phyloP scores from a whole-genome alignment of 92 coral and sea anemone species.

The Phymanthus crucifer region DNA sequence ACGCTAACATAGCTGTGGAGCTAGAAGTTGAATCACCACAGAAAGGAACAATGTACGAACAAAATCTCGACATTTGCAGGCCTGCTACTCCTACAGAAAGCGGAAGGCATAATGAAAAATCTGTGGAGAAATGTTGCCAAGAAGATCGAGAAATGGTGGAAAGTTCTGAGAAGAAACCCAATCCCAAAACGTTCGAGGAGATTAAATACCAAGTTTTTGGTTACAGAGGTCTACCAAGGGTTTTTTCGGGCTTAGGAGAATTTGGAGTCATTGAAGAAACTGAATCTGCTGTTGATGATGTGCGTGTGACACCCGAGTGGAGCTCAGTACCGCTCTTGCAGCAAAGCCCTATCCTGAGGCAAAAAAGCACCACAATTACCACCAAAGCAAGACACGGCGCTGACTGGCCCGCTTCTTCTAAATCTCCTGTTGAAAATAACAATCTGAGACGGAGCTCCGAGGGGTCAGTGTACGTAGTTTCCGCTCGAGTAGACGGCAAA shows the following conservation, averaged over 20 bases:
- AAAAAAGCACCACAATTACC: slow-evolving; percentile 7
- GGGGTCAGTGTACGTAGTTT: slow-evolving; percentile 5
- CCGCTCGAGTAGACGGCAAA: slow-evolving; percentile 2
- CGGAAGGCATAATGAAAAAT: background rate
- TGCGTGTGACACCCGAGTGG: background rate
- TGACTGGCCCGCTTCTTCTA: background rate
- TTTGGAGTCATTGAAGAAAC: slow-evolving; percentile 29
- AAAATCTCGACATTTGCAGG: background rate
- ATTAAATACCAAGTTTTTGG: slow-evolving; percentile 1
- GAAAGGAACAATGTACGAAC: slow-evolving; percentile 7
- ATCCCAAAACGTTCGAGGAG: slow-evolving; percentile 14
- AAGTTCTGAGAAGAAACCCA: background rate
- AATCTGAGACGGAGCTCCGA: slow-evolving; percentile 25
- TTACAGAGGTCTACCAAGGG: slow-evolving; percentile 19
- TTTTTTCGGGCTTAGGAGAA: slow-evolving; percentile 33
- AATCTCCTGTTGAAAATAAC: background rate
- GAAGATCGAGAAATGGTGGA: background rate
- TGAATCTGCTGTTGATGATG: slow-evolving; percentile 13
- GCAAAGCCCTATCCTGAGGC: slow-evolving; percentile 4
- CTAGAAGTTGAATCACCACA: background rate
- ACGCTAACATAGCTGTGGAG: slow-evolving; percentile 18
- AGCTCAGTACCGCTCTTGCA: slow-evolving; percentile 6
- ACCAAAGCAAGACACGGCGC: background rate
- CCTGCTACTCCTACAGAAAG: background rate
- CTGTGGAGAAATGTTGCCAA: background rate